Base-by-base conservation (phyloP, 2,888 invertebrate genomes). In the Cosmorhoe ocellata region DNA sequence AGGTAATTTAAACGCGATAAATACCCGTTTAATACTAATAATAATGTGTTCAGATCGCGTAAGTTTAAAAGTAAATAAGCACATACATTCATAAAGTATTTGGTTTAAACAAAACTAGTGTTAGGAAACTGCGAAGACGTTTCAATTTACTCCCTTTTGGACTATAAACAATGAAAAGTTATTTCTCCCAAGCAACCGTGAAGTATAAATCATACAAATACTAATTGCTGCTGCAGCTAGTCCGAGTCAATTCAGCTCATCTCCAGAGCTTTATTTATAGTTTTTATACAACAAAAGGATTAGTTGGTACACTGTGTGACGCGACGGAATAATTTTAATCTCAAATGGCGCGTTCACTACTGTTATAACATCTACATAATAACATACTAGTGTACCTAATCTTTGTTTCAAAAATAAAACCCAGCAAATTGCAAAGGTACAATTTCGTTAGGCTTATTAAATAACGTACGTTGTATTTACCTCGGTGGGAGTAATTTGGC, bases 211-310 rank as follows among this genome's bases (percentile, higher is more conserved):
- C 81, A 79, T 71, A 62, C 62, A 63, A 38, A 72, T 74, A 78
- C 77, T 79, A 82, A 84, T 84, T 83, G 84, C 80, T 81, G 68
- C 77, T 74, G 76, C 71, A 71, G 74, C 69, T 62, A 68, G 71
- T 82, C 83, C 76, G 76, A 84, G 83, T 84, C 83, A 82, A 83
- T 85, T 79, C 72, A 69, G 69, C 67, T 61, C 61, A 61, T 64
- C 65, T 67, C 63, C 61, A 56, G 51, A 56, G 63, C 68, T 71
- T 69, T 68, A 81, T 80, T 81, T 74, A 76, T 73, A 69, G 70
- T 69, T 74, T 75, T 76, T 72, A 74, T 72, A 77, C 77, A 79
- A 81, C 81, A 59, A 82, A 79, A 71, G 70, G 71, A 80, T 81
- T 77, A 76, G 71, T 67, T 65, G 6, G 14, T 66, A 61, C 60